phyloP scores from a whole-genome alignment of 2,888 invertebrate species.

The Notodonta ziczac region DNA sequence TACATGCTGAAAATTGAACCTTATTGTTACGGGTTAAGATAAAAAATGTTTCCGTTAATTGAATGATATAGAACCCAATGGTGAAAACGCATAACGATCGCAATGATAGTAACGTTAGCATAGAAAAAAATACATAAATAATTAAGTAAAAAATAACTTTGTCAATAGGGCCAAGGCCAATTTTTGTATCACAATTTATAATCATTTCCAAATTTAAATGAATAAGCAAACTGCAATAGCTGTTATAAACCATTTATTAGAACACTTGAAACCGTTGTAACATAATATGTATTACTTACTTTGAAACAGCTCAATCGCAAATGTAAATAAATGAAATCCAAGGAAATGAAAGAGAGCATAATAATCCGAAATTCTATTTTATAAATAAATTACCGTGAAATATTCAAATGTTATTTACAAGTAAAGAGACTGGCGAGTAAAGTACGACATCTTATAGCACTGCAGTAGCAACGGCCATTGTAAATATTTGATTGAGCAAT shows the following conservation, averaged over 20 bases:
- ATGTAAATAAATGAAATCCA: too few species aligned
- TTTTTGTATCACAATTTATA: too few species aligned
- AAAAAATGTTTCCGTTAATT: conserved; percentile 7
- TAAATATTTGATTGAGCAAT: conserved; percentile 10
- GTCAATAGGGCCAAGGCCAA: too few species aligned
- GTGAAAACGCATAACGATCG: conserved; percentile 30
- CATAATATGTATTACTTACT: too few species aligned
- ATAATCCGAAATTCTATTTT: too few species aligned
- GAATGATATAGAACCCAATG: conserved; percentile 28
- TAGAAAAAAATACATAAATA: conserved; percentile 12
- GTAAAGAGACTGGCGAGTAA: not conserved
- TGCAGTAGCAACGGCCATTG: not conserved
- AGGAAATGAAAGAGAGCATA: too few species aligned
- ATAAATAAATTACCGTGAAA: not conserved
- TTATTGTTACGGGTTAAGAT: conserved; percentile 1
- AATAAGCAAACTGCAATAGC: too few species aligned
- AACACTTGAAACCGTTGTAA: too few species aligned
- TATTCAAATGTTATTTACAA: not conserved
- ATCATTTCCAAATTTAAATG: too few species aligned
- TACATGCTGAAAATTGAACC: conserved; percentile 14
- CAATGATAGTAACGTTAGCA: conserved; percentile 39
- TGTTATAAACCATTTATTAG: too few species aligned
- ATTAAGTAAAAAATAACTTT: too few species aligned
- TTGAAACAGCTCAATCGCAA: too few species aligned
- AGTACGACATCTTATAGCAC: not conserved